A percentile compares a stretch with the other conserved stretches of the same genome.
Conservation (phyloP, 2,888 invertebrate species). For the Sphaeridia pumilis region DNA sequence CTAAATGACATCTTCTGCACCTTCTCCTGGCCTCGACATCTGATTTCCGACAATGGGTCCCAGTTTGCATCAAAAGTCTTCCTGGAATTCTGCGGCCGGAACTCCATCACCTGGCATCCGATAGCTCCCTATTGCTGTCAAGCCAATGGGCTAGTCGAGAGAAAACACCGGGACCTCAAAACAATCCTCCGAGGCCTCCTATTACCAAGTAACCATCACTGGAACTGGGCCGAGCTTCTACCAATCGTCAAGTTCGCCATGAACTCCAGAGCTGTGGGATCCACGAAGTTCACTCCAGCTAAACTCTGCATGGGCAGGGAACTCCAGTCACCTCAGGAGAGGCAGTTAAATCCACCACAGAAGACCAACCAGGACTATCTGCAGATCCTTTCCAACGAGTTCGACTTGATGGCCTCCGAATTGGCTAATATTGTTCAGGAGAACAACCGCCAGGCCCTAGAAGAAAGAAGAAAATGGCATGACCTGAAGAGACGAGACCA, state of each 20-base stretch:
- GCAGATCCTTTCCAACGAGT: too few relatives aligned
- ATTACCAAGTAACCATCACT: constrained; percentile 5
- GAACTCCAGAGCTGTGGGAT: constrained; percentile 3
- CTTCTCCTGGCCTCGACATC: constrained; percentile 13
- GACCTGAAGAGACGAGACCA: too few relatives aligned
- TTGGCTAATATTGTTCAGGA: too few relatives aligned
- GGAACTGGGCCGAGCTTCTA: constrained; percentile 19
- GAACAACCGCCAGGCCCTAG: too few relatives aligned
- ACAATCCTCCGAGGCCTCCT: constrained; percentile 16
- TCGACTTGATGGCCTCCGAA: too few relatives aligned
- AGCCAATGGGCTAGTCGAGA: constrained; percentile 19
- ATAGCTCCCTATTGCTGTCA: constrained; percentile 19
- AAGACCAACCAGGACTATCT: too few relatives aligned
- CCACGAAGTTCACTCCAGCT: constrained; percentile 17
- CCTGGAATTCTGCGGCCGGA: neutral
- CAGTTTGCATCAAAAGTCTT: constrained; percentile 15
- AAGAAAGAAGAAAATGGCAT: too few relatives aligned
- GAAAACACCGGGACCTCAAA: constrained; percentile 16
- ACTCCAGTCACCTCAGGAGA: too few relatives aligned
- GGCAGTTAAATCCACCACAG: too few relatives aligned
- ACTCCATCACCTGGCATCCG: constrained; percentile 12
- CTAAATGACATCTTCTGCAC: constrained; percentile 14
- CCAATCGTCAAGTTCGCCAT: constrained; percentile 18
- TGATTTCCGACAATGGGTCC: constrained; percentile 17
- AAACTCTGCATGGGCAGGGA: constrained; percentile 20